A percentile compares a stretch with the other conserved stretches of the same genome.
Evolutionary conservation across 2,113 vertebrate genomes (phyloP).

Genomic region (Motacilla tschutschensis): DNA sequence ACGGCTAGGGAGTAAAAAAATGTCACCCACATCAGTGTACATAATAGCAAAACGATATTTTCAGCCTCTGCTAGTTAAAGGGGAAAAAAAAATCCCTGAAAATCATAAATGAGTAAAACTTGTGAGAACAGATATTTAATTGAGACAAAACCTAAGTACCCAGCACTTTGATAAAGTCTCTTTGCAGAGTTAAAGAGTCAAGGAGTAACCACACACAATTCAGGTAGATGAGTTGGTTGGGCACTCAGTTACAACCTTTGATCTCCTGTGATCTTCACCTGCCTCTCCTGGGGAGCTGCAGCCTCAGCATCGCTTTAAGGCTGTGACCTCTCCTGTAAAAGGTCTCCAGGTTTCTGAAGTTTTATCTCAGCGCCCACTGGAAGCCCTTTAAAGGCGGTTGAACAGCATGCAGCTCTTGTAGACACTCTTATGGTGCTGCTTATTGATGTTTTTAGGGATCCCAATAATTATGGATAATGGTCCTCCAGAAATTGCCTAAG

Average conservation of each 20-base stretch:
- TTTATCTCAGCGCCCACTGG: not conserved
- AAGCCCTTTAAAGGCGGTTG: not conserved
- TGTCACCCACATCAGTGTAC: not conserved
- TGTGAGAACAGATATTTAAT: not conserved
- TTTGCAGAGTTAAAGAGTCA: not conserved
- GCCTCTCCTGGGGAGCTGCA: not conserved
- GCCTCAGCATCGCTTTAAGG: not conserved
- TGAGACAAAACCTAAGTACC: not conserved
- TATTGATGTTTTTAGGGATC: not conserved
- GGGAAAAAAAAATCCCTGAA: not conserved
- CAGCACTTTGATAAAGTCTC: not conserved
- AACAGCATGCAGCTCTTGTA: not conserved
- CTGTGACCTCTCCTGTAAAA: not conserved
- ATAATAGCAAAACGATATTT: conserved; percentile 11
- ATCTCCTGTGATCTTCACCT: not conserved
- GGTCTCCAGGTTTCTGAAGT: not conserved
- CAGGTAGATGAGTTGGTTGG: not conserved
- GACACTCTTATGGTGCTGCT: not conserved
- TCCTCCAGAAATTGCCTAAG: not conserved
- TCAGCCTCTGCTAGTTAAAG: not conserved
- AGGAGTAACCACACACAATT: not conserved
- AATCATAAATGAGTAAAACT: not conserved
- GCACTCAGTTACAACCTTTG: not conserved
- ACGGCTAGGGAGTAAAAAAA: not conserved
- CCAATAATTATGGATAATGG: not conserved